Conservation (phyloP, 2,797 vertebrate genomes). For the Gallinago solitaria region DNA sequence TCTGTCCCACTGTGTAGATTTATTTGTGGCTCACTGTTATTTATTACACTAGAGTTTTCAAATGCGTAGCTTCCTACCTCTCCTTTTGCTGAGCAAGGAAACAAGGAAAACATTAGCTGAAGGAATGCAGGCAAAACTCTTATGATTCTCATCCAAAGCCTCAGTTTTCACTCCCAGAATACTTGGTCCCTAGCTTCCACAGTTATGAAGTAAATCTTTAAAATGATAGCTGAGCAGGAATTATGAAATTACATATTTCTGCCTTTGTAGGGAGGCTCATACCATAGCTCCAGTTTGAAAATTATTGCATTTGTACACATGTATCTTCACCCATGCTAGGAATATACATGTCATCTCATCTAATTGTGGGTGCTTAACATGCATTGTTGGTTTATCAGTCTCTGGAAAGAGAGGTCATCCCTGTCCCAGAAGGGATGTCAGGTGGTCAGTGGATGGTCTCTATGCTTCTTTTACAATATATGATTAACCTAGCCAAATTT, state of each 20-base stretch:
- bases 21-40: background rate
- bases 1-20: background rate
- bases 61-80: background rate
- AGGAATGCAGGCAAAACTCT: background rate
- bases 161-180: background rate
- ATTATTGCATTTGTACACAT: background rate
- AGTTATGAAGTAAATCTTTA: background rate
- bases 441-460: background rate
- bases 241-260: background rate
- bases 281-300: background rate
- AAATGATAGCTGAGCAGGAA: background rate
- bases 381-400: background rate
- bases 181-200: background rate
- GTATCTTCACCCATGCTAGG: background rate
- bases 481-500: background rate
- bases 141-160: background rate
- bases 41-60: background rate
- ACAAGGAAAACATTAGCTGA: background rate
- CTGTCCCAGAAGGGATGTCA: background rate
- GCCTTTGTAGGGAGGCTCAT: background rate
- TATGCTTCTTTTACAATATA: background rate
- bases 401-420: background rate
- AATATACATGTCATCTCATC: background rate
- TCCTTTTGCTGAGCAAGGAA: background rate
- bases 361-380: background rate